Evolutionary conservation across 2,888 invertebrate species (phyloP), one percentile per base, ranked within the genome.

Genomic region (Gari tellinella): DNA sequence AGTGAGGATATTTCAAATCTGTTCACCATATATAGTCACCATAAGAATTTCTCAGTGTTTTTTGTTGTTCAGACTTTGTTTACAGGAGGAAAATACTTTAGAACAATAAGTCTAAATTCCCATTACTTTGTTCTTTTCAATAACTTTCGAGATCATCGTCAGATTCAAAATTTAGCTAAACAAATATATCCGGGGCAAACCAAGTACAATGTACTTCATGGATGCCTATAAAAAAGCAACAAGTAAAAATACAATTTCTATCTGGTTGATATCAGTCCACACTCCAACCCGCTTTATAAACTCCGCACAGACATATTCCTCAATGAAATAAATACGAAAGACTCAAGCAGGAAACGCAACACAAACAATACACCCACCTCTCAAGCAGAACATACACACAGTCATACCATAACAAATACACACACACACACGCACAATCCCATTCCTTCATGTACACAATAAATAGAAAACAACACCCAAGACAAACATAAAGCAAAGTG

Each of bases 61-160:
- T 72, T 72, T 55, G 45, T 75, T 31, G 58, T 77, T 31, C 77
- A 82, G 51, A 77, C 74, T 56, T 17, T 82, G 19, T 82, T 78
- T 72, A 37, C 64, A 21, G 58, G 66, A 43, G 69, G 70, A 21
- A 80, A 80, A 69, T 67, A 62, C 15, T 77, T 80, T 58, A 56
- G 80, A 14, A 78, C 77, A 1, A 64, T 74, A 4, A 70, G 63
- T 61, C 52, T 82, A 53, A 78, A 80, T 41, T 67, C 67, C 41
- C 77, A 80, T 65, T 82, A 78, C 60, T 75, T 78, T 37, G 49
- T 78, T 19, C 31, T 77, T 21, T 75, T 77, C 40, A 68, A 60
- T 15, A 75, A 72, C 60, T 61, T 61, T 21, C 46, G 69, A 25
- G 74, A 74, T 61, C 49, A 66, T 52, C 25, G 61, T 23, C 79